Evolutionary conservation across 2,797 vertebrate species (phyloP).

Genomic region (Neostethus bicornis): DNA sequence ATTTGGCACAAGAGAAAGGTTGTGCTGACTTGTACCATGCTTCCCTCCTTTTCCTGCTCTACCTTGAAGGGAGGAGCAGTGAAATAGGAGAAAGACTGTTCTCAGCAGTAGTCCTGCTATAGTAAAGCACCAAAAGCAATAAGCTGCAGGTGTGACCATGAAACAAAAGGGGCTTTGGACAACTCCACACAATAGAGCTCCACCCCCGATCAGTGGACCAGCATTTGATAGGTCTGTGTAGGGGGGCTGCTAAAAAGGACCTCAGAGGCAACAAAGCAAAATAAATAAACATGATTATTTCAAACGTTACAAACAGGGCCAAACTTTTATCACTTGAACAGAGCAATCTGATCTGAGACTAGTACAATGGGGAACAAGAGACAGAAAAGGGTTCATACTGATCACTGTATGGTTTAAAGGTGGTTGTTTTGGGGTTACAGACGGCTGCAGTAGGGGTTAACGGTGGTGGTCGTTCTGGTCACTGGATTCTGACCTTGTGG

Average conservation of each 20-base stretch:
- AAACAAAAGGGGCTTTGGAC: conserved; percentile 72
- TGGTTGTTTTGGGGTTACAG: conserved; percentile 61
- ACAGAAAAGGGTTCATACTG: conserved; percentile 30
- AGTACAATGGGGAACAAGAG: conserved; percentile 24
- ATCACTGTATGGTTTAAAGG: conserved; percentile 56
- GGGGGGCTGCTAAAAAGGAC: conserved; percentile 57
- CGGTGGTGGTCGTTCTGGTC: conserved; percentile 64
- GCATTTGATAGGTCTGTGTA: conserved; percentile 80
- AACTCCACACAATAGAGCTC: conserved; percentile 77
- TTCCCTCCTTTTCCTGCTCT: conserved; percentile 48
- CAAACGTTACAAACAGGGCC: conserved; percentile 28
- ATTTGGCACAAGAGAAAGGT: conserved; percentile 51
- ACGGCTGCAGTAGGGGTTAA: conserved; percentile 66
- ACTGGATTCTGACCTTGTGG: conserved; percentile 78
- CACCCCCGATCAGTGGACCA: conserved; percentile 65
- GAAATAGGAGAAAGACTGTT: conserved; percentile 73
- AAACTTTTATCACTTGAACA: conserved; percentile 34
- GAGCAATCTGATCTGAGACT: conserved; percentile 25
- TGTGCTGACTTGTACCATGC: conserved; percentile 51
- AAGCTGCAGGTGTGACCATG: conserved; percentile 76
- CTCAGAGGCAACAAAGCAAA: conserved; percentile 31
- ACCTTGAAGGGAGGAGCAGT: conserved; percentile 65
- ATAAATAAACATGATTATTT: conserved; percentile 40
- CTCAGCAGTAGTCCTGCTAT: conserved; percentile 68
- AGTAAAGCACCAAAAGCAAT: conserved; percentile 64